These are phyloP conservation scores for Eupeodes corollae DNA, from an alignment of 1,140 invertebrate genomes.

Conservation along the genomic window DNA sequence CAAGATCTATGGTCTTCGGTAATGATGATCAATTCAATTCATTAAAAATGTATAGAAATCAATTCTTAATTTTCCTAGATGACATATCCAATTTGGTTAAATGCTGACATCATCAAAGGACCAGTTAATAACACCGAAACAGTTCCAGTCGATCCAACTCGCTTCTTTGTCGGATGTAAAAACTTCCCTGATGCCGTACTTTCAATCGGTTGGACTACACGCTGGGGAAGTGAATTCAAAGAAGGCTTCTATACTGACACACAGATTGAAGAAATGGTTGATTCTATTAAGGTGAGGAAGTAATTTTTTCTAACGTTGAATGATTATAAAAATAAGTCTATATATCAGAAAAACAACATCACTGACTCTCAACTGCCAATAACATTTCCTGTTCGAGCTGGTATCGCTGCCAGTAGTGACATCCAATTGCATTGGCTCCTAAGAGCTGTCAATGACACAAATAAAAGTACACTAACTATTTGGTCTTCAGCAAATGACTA, in stretches of 20 bases:
- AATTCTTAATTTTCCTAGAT: conserved; percentile 39
- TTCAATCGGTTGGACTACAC: conserved; percentile 82
- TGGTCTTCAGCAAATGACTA: conserved; percentile 54
- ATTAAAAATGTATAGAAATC: not conserved
- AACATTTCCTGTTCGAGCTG: conserved; percentile 73
- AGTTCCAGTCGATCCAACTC: conserved; percentile 50
- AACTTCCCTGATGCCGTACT: conserved; percentile 53
- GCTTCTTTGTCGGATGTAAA: conserved; percentile 47
- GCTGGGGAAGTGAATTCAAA: conserved; percentile 41
- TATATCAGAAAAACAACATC: conserved; percentile 20
- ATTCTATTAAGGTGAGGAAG: conserved; percentile 42
- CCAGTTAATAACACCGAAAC: conserved; percentile 50
- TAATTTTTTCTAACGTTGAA: conserved; percentile 10
- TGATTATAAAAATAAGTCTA: not conserved
- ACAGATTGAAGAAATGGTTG: conserved; percentile 63
- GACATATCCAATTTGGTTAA: conserved; percentile 70
- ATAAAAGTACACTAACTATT: conserved; percentile 51
- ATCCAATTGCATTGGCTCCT: conserved; percentile 41
- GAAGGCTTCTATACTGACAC: conserved; percentile 52
- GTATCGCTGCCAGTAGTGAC: conserved; percentile 53
- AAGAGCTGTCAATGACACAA: conserved; percentile 18
- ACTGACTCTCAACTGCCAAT: conserved; percentile 48
- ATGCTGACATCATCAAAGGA: conserved; percentile 76
- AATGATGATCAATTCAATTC: too few species aligned
- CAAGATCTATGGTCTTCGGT: conserved; percentile 15